Conservation (phyloP, 2,797 vertebrate species). For the Enteromius fasciolatus region DNA sequence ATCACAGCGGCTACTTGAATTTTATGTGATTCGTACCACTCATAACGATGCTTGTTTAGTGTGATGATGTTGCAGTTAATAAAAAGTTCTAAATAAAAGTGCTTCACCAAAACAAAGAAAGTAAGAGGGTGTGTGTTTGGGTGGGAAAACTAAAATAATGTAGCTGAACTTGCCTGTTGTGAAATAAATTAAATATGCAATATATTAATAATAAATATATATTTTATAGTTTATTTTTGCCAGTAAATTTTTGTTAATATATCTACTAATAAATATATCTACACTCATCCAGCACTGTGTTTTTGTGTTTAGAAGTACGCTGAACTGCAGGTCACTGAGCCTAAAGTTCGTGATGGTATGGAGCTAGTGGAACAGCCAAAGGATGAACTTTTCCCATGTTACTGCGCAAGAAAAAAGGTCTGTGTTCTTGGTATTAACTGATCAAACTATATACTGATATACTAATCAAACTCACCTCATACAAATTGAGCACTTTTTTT, state of each 20-base stretch:
- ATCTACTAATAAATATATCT: too few species aligned
- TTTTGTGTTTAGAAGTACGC: constrained; percentile 82
- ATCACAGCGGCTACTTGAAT: constrained; percentile 28
- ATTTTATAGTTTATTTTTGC: not conserved
- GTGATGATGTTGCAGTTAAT: constrained; percentile 14
- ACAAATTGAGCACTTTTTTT: not conserved
- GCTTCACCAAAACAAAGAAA: not conserved
- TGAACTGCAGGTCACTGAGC: constrained; percentile 84
- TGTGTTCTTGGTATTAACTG: constrained; percentile 16
- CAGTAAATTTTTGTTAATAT: not conserved
- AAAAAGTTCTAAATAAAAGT: not conserved
- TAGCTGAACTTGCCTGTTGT: not conserved
- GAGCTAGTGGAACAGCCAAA: constrained; percentile 85
- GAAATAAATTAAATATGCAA: not conserved
- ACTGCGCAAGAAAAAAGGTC: constrained; percentile 84
- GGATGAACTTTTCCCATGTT: constrained; percentile 93
- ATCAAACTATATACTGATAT: too few species aligned
- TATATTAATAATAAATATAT: not conserved
- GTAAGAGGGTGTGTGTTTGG: not conserved
- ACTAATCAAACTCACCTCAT: not conserved
- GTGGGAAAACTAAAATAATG: not conserved
- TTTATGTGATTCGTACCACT: constrained; percentile 31
- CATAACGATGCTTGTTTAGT: constrained; percentile 17
- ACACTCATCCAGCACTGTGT: not conserved
- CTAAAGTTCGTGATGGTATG: constrained; percentile 89